phyloP scores from a whole-genome alignment of 2,113 vertebrate genomes.

The Periophthalmodon schlosseri region DNA sequence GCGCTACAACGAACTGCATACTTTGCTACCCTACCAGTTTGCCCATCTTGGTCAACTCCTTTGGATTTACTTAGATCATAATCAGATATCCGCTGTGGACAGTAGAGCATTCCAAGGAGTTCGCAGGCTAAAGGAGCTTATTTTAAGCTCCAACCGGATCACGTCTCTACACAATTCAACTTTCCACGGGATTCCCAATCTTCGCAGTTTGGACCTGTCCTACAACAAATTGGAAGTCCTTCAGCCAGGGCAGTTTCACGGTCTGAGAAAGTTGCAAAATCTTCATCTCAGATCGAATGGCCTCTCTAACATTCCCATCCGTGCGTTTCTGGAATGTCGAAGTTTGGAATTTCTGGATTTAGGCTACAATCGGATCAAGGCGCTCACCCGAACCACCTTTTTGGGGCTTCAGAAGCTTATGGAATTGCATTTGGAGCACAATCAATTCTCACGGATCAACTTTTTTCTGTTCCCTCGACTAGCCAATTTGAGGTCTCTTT shows the following conservation, averaged over 20 bases:
- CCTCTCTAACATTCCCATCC: slow-evolving; percentile 88
- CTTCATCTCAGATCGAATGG: slow-evolving; percentile 94
- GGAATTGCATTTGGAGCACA: slow-evolving; percentile 97
- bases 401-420: slow-evolving; percentile 92
- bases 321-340: slow-evolving; percentile 94
- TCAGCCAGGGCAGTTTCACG: slow-evolving; percentile 93
- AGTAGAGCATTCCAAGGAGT: slow-evolving; percentile 95
- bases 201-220: slow-evolving; percentile 95
- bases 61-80: slow-evolving; percentile 99
- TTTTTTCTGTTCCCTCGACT: slow-evolving; percentile 97
- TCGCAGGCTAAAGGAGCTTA: slow-evolving; percentile 93
- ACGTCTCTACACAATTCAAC: slow-evolving; percentile 92
- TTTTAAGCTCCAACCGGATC: slow-evolving; percentile 97
- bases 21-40: slow-evolving; percentile 92
- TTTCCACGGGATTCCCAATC: slow-evolving; percentile 94
- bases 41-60: slow-evolving; percentile 96
- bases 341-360: slow-evolving; percentile 97
- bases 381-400: slow-evolving; percentile 93
- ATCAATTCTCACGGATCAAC: slow-evolving; percentile 98
- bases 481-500: slow-evolving; percentile 93
- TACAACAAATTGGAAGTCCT: slow-evolving; percentile 95
- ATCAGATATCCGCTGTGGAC: slow-evolving; percentile 91
- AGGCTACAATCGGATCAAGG: slow-evolving; percentile 95
- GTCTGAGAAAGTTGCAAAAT: slow-evolving; percentile 93
- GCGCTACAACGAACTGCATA: slow-evolving; percentile 95